A percentile compares a stretch with the other conserved stretches of the same genome.
Conservation (phyloP, 2,888 invertebrate species). For the Miltochrista miniata region DNA sequence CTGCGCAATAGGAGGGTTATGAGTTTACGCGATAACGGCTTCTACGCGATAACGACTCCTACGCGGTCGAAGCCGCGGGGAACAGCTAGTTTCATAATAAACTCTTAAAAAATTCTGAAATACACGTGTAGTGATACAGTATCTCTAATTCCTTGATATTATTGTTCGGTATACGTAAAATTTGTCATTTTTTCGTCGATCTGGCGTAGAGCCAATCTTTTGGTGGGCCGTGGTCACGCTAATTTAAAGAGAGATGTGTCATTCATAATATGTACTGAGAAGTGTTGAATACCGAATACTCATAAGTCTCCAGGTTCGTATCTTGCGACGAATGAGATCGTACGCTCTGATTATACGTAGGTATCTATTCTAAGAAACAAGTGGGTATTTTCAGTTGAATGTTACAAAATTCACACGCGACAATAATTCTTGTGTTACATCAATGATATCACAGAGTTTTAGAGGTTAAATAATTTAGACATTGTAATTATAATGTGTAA, state of each 20-base stretch:
- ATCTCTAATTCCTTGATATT: conserved; percentile 15
- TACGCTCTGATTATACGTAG: conserved; percentile 39
- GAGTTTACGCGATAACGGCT: no score
- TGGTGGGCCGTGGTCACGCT: conserved; percentile 56
- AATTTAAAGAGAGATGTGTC: conserved; percentile 75
- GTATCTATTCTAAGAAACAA: conserved; percentile 23
- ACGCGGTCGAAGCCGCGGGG: no score
- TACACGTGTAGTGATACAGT: conserved; percentile 21
- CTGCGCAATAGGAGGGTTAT: no score
- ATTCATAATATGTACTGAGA: conserved; percentile 69
- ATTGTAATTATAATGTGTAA: no score
- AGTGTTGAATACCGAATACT: conserved; percentile 58
- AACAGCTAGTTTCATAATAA: no score
- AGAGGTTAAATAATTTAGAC: no score
- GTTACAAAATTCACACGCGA: conserved; percentile 15
- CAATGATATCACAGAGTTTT: no score
- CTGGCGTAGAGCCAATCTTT: conserved; percentile 69
- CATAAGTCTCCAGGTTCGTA: conserved; percentile 51
- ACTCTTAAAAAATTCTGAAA: conserved; percentile 2
- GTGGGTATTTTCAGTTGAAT: conserved; percentile 21
- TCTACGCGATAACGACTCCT: no score
- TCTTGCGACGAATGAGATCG: conserved; percentile 46
- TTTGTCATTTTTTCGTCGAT: conserved; percentile 55
- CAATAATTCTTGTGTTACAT: no score
- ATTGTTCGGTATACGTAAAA: conserved; percentile 36